Evolutionary conservation across 2,888 invertebrate genomes (phyloP).

Genomic region (Chironomus tentans): DNA sequence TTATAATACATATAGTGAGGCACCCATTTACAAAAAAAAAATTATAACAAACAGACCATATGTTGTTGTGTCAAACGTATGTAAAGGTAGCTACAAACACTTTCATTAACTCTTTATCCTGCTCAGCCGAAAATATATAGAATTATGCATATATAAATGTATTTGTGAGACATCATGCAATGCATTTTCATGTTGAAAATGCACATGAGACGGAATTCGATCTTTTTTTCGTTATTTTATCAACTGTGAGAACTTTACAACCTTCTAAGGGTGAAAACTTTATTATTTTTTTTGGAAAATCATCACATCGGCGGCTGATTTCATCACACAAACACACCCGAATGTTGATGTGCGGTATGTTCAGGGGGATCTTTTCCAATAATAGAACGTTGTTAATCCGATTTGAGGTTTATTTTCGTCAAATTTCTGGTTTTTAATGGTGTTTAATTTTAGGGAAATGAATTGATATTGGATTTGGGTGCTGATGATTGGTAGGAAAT

Average conservation of each 20-base stretch:
- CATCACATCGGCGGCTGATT: too few species aligned
- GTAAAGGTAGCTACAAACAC: slow-evolving; percentile 8
- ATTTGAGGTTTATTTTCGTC: slow-evolving; percentile 11
- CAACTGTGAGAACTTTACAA: too few species aligned
- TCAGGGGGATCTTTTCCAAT: too few species aligned
- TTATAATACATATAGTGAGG: background rate
- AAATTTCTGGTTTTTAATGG: background rate
- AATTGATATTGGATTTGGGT: too few species aligned
- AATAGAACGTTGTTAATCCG: background rate
- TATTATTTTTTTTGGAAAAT: too few species aligned
- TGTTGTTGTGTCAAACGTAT: background rate
- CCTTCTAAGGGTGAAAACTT: too few species aligned
- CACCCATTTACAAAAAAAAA: background rate
- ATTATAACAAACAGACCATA: background rate
- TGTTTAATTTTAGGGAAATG: too few species aligned
- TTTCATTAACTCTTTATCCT: slow-evolving; percentile 25
- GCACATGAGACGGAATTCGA: too few species aligned
- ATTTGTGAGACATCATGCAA: background rate
- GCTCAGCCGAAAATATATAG: background rate
- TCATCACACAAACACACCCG: too few species aligned
- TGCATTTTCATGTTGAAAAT: background rate
- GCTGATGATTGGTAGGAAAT: too few species aligned
- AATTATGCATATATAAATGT: background rate
- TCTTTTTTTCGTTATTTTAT: too few species aligned
- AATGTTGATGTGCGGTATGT: too few species aligned